Base-by-base conservation (phyloP, 2,113 vertebrate species). In the Merops nubicus region DNA sequence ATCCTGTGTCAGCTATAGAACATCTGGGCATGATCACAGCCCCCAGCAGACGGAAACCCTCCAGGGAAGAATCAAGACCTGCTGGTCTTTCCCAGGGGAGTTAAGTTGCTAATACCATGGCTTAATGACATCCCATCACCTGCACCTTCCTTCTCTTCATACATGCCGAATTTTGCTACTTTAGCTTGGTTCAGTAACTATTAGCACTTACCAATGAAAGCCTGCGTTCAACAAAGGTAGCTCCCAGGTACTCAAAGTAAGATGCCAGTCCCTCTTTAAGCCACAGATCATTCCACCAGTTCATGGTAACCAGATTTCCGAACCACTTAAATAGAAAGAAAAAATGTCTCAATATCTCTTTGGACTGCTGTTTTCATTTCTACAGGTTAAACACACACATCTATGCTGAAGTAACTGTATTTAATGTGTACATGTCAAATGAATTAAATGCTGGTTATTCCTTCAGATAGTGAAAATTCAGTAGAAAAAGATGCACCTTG, bases 301-400 rank as follows among this genome's bases (percentile, higher is more conserved):
- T 97, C 98, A 98, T 98, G n/a, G 98, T 98, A 82, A 98, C 98
- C 80, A 99, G 96, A 96, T 99, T 98, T 98, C 98, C 98, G 97
- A 99, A 98, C 98, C 98, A 99, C 98, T 99, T 96, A 89, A 92
- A 97, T 13, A 83, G 42, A 85, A 92, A 93, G 43, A 78, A 89
- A 83, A 94, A 87, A 63, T 11, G 11, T 65, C 50, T 96, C 73
- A 94, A n/a, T 62, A 89, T 79, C 73, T 56, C 62, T 64, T 69
- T 82, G 34, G 33, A 53, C 26, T 54, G 53, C 18, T 81, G 9
- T 11, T 83, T 63, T 85, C 45, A 70, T 10, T 77, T 42, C 78
- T 91, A 31, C 75, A 38, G 36, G 74, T 64, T 51, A 91, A 95
- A 85, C 50, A 84, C 26, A 67, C 13, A 29, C 42, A 67, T 6